phyloP scores from a whole-genome alignment of 2,113 vertebrate genomes.

The Atlantisia rogersi region DNA sequence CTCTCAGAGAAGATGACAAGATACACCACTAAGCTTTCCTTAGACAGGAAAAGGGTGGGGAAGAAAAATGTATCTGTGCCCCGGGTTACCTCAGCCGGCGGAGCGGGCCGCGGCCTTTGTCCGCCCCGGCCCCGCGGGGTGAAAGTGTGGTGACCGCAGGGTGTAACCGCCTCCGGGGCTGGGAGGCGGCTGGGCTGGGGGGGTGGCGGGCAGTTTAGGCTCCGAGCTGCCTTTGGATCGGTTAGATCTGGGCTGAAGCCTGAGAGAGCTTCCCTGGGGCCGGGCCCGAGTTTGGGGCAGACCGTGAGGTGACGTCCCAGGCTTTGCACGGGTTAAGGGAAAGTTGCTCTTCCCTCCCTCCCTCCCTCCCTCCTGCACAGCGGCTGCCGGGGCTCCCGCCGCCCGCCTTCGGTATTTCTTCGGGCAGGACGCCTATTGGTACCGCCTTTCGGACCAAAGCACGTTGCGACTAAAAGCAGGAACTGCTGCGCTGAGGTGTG shows the following conservation, averaged over 20 bases:
- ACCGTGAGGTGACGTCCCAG: background rate
- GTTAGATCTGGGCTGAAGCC: fast-evolving
- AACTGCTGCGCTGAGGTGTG: background rate
- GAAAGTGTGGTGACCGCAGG: fast-evolving
- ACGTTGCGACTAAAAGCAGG: background rate
- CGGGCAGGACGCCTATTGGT: background rate
- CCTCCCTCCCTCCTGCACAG: fast-evolving
- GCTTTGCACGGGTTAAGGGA: background rate
- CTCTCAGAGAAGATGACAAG: background rate
- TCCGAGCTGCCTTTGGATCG: background rate
- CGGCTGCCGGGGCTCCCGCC: background rate
- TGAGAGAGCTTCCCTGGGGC: background rate
- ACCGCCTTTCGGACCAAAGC: background rate
- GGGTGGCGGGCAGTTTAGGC: background rate
- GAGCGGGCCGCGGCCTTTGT: background rate
- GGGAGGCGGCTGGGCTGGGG: background rate
- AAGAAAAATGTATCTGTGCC: background rate
- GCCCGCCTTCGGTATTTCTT: background rate
- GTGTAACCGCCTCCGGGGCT: background rate
- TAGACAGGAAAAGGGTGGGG: background rate
- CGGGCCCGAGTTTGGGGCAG: background rate
- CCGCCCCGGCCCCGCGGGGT: background rate
- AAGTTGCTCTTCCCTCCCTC: background rate
- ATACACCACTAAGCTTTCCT: background rate
- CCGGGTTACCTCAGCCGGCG: background rate